These are phyloP conservation scores for Pao palembangensis DNA, from an alignment of 2,113 vertebrate species.

Conservation along the genomic window DNA sequence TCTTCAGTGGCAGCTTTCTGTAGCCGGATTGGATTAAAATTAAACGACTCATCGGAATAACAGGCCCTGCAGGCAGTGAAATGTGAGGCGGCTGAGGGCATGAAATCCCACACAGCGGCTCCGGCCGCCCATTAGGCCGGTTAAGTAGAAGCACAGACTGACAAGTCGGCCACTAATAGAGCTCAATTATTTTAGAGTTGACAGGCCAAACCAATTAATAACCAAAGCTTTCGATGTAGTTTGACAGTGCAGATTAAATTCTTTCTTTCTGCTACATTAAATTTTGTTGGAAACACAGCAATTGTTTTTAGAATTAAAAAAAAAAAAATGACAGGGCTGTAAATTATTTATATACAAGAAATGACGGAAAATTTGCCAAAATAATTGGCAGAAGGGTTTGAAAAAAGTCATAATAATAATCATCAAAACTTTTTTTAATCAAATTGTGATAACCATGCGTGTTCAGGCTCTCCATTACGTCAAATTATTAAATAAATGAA, in stretches of 20 bases:
- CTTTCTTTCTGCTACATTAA: neutral
- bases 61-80: slow-evolving; percentile 57
- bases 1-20: slow-evolving; percentile 54
- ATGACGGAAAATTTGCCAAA: neutral
- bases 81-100: slow-evolving; percentile 48
- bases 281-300: neutral
- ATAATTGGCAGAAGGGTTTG: too few species aligned
- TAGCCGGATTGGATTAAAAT: slow-evolving; percentile 59
- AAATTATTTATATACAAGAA: neutral
- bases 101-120: slow-evolving; percentile 47
- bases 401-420: neutral
- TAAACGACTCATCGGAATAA: slow-evolving; percentile 66
- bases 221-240: slow-evolving; percentile 41
- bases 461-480: too few species aligned
- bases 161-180: slow-evolving; percentile 72
- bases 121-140: slow-evolving; percentile 70
- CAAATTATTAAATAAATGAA: neutral
- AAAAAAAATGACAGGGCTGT: neutral
- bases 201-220: slow-evolving; percentile 74
- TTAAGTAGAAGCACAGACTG: slow-evolving; percentile 72
- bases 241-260: slow-evolving; percentile 58
- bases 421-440: neutral
- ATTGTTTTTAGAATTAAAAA: neutral
- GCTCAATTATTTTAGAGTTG: slow-evolving; percentile 74
- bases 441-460: too few species aligned